Percentiles rank a stretch among this genome's conserved stretches.
phyloP scores from a whole-genome alignment of 2,797 vertebrate genomes.

The Lutjanus argentimaculatus region DNA sequence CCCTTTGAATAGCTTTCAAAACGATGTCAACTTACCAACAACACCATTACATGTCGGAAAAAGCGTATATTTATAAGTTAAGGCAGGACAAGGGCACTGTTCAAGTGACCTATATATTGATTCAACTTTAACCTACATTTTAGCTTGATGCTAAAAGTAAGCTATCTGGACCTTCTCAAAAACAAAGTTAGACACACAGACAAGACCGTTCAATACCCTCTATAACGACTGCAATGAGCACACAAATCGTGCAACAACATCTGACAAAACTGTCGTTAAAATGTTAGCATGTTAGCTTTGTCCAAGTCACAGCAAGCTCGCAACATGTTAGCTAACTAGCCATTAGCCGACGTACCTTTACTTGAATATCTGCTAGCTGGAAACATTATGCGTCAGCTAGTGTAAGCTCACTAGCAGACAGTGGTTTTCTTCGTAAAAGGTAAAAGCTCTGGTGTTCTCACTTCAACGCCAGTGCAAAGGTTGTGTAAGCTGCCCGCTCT shows the following conservation, averaged over 20 bases:
- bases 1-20: rapidly evolving
- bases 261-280: not conserved
- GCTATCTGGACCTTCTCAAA: not conserved
- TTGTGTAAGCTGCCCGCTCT: slow-evolving; percentile 7
- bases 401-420: slow-evolving; percentile 22
- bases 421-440: not conserved
- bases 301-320: not conserved
- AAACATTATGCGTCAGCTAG: slow-evolving; percentile 79
- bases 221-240: rapidly evolving
- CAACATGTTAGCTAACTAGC: slow-evolving; percentile 22
- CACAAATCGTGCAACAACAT: rapidly evolving
- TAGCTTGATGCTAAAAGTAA: slow-evolving; percentile 60
- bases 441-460: not conserved
- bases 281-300: not conserved
- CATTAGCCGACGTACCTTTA: slow-evolving; percentile 77
- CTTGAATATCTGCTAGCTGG: slow-evolving; percentile 83
- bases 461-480: not conserved
- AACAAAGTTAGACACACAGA: rapidly evolving
- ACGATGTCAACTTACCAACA: not conserved
- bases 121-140: slow-evolving; percentile 85
- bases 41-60: rapidly evolving
- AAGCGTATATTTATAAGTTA: rapidly evolving
- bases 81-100: slow-evolving; percentile 21
- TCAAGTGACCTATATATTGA: slow-evolving; percentile 52
- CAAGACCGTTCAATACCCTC: rapidly evolving